A percentile compares a stretch with the other conserved stretches of the same genome.
These are phyloP conservation scores for Orius insidiosus DNA, from an alignment of 1,140 invertebrate genomes.

Conservation along the genomic window DNA sequence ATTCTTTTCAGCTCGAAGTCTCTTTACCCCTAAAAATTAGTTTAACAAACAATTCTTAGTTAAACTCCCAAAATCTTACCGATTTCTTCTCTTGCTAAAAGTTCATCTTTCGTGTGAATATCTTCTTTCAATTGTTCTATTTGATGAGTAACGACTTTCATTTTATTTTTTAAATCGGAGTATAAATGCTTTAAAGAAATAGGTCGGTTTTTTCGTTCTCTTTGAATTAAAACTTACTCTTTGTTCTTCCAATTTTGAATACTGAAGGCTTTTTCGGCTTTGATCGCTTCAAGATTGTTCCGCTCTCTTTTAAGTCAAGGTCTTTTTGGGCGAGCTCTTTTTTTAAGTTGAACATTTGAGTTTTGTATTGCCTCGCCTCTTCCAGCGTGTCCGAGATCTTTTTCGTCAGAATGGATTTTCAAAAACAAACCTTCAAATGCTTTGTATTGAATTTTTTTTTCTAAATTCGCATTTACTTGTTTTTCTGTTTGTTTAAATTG, in stretches of 20 bases:
- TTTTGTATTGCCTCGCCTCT: background rate
- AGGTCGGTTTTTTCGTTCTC: no score
- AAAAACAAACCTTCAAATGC: background rate
- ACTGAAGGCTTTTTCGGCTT: slow-evolving; percentile 5
- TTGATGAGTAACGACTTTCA: background rate
- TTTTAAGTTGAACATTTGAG: background rate
- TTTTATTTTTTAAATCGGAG: no score
- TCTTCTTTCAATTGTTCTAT: slow-evolving; percentile 9
- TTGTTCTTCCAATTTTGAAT: slow-evolving; percentile 6
- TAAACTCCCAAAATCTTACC: slow-evolving; percentile 5
- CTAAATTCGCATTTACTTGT: background rate
- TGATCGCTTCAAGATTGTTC: slow-evolving; percentile 6
- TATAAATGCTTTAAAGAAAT: no score
- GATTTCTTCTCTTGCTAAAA: slow-evolving; percentile 1
- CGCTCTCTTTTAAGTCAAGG: background rate
- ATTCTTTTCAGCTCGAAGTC: no score
- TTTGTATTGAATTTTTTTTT: background rate
- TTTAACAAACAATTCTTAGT: no score
- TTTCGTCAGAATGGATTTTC: background rate
- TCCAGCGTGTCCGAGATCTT: background rate
- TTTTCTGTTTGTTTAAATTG: background rate
- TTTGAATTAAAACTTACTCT: background rate
- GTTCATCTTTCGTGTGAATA: background rate
- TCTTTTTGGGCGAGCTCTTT: background rate
- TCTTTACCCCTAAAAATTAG: no score